Base-by-base conservation (phyloP, 2,888 invertebrate genomes). In the Allophyes oxyacanthae region DNA sequence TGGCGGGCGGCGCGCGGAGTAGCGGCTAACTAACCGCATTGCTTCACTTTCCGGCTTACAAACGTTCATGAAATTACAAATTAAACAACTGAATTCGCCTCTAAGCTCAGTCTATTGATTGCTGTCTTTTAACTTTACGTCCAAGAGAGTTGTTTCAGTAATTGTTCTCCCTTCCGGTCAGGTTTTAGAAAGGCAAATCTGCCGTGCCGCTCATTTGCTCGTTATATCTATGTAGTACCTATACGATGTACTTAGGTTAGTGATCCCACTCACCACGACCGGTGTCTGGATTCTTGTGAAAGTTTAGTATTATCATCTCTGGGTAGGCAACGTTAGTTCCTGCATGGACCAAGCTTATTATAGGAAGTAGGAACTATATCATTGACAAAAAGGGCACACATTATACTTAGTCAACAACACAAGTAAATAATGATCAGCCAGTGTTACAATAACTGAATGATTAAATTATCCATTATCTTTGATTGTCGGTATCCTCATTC, bases 261-360 rank as follows among this genome's bases (percentile, higher is more conserved):
- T 63, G 63, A 60, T 41, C 62, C 44, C 51, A 15, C 6, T 40
- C 7, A 32, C 34, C 6, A 14, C 33, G 28, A 14, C 15, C 26
- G 13, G 26, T 30, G 15, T 15, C 11, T 15, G 13, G 48, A 7
- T 26, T 46, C 9, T 50, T 36, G 60, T 36, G 43, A 49, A 63
- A 59, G 66, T 49, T 58, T 28, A 15, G 14, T 10, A 32, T 4
- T 32, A 32, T n/a, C n/a, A n/a, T n/a, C n/a, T n/a, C n/a, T n/a
- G n/a, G 20, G 20, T 20, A 20, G 20, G 20, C 4, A 20, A 20
- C 20, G 4, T 20, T 20, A 20, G 20, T 2, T 20, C 20, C 20
- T 20, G 4, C 4, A 20, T 4, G 20, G 20, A 20, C 4, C 4
- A 20, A 20, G 4, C n/a, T n/a, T n/a, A n/a, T n/a, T n/a, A n/a